phyloP scores from a whole-genome alignment of 2,113 vertebrate genomes.

The Seriola rivoliana region DNA sequence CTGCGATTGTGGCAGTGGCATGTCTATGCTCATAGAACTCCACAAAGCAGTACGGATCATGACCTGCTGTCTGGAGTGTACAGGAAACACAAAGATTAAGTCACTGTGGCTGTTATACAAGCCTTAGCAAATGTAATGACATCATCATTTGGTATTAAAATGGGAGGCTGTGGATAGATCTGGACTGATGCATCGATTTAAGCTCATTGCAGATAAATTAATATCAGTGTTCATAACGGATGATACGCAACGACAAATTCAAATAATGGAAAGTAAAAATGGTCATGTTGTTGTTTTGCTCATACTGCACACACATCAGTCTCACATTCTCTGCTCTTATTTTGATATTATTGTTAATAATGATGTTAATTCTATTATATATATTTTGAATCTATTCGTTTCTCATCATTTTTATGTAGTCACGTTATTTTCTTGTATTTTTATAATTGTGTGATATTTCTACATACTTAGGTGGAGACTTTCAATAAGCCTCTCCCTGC shows the following conservation, averaged over 20 bases:
- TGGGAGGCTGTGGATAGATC: neutral
- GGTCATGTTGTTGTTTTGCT: no score
- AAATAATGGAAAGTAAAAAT: neutral
- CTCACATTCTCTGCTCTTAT: no score
- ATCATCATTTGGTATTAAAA: neutral
- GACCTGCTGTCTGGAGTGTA: conserved; percentile 91
- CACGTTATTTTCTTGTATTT: no score
- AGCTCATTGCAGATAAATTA: neutral
- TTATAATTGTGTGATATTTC: no score
- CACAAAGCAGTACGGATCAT: conserved; percentile 99
- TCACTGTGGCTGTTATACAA: neutral
- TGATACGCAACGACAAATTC: neutral
- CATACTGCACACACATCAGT: no score
- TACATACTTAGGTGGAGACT: no score
- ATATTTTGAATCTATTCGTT: no score
- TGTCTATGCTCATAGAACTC: conserved; percentile 99
- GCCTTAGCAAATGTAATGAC: neutral
- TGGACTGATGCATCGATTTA: neutral
- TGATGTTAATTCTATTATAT: no score
- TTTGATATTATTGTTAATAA: no score
- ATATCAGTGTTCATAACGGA: no score
- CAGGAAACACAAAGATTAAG: conserved; percentile 49
- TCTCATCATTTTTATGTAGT: no score
- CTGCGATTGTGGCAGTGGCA: conserved; percentile 95
- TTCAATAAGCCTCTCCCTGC: no score